Base-by-base conservation (phyloP, 2,888 invertebrate species). In the Leptopilina myrica region DNA sequence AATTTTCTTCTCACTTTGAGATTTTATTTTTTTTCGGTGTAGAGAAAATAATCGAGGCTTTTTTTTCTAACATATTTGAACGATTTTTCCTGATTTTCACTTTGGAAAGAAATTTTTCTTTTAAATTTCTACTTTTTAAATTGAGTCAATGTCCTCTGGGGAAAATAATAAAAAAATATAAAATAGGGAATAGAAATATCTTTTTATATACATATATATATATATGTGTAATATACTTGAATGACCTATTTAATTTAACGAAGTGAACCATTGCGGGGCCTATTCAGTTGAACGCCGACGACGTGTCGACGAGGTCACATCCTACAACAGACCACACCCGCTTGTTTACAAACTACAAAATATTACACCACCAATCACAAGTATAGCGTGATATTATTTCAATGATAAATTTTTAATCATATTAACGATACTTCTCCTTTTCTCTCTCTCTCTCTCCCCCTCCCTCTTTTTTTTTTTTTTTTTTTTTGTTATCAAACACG, bases 201-300 rank as follows among this genome's bases (percentile, higher is more conserved):
- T 33, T 33, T 33, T 20, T 20, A 20, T 20, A 33, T 33, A 33
- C 33, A 33, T 33, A 33, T 33, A 33, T 33, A 33, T 33, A 33
- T 33, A 33, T 33, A 33, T 33, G 33, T 33, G 33, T 33, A 33
- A 26, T 46, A 64, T 53, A 76, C 67, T 67, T 76, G 77, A 64
- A 20, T 80, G 80, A 64, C 77, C 80, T 76, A 73, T 78, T 80
- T 80, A 64, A 77, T 87, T 88, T 86, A 87, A 88, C 86, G 85
- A 89, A 87, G 85, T 86, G 85, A 87, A 77, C 84, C 86, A 88
- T 88, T 87, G 89, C 88, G 86, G 86, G 86, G 83, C 84, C 85
- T 86, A 85, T 86, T 87, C 84, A 86, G 81, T 83, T 85, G 81
- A 81, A 83, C 84, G 83, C 84, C 81, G 76, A 76, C 81, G 81